These are phyloP conservation scores for Cryptus viduatorius DNA, from an alignment of 2,888 invertebrate species.

Conservation along the genomic window DNA sequence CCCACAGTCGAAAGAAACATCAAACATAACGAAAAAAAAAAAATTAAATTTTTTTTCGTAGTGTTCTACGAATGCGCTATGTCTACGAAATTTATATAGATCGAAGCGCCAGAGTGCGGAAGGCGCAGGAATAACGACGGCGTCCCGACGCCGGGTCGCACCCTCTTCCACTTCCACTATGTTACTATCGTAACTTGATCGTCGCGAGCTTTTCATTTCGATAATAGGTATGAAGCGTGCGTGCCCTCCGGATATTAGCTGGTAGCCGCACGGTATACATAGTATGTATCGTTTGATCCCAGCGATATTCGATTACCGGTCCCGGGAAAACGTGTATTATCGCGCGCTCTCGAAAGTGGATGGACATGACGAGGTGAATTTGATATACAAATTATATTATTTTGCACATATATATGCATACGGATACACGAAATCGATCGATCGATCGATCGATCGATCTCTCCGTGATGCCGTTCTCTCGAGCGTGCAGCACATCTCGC, in stretches of 20 bases:
- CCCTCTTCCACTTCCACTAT: conserved; percentile 67
- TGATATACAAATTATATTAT: conserved; percentile 22
- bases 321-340: conserved; percentile 49
- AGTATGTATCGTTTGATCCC: conserved; percentile 27
- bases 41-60: no score
- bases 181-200: conserved; percentile 55
- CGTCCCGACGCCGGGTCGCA: conserved; percentile 77
- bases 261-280: conserved; percentile 29
- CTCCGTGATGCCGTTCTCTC: conserved; percentile 71
- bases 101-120: background rate
- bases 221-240: conserved; percentile 59
- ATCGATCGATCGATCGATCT: conserved; percentile 79
- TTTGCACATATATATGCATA: background rate
- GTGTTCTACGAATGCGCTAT: no score
- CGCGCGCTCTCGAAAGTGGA: conserved; percentile 30
- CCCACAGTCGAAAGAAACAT: no score
- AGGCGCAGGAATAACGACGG: background rate
- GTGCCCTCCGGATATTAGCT: conserved; percentile 66
- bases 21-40: no score
- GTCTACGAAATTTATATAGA: background rate
- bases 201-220: conserved; percentile 68
- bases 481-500: conserved; percentile 36
- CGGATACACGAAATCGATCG: conserved; percentile 41
- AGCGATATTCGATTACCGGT: conserved; percentile 36
- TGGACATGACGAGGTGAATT: conserved; percentile 23